Base-by-base conservation (phyloP, 2,888 invertebrate species). In the Brachypalpus laphriformis region DNA sequence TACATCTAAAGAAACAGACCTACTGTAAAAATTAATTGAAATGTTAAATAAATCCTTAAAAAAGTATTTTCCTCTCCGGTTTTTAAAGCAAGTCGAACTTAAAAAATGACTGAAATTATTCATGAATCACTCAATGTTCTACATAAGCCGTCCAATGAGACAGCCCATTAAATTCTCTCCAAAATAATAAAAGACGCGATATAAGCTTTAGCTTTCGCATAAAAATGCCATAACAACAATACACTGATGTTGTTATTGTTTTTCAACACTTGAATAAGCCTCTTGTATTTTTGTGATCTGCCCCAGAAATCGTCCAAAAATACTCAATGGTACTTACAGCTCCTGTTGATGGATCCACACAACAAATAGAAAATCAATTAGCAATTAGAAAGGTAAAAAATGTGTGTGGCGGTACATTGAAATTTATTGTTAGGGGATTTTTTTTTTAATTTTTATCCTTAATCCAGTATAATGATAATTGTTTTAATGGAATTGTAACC, bases 401-500 rank as follows among this genome's bases (percentile, higher is more conserved):
- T 40, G 8, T 22, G 8, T 20, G 7, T 0, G n/a, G 3, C 11
- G 16, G 16, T 40, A 25, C 47, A 66, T 68, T 68, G 8, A 42
- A 16, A 42, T 57, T 57, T 42, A 54, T 28, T 68, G 11, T 45
- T 40, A 4, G 4, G 5, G 18, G 22, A 5, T 70, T 1, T 16
- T 18, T n/a, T 47, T 22, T 37, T 4, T 31, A 11, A 9, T 57
- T 22, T 16, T 20, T 14, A 14, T 14, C 11, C 34, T 20, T 5
- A 51, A 28, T 42, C 14, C 2, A 56, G 16, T 18, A 65, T 47
- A 34, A 47, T 25, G 22, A 47, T 71, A 63, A 70, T 34, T 56
- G 54, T 56, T 77, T 56, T 45, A 77, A 77, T 77, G 61, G 61
- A 63, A 70, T 61, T 68, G 59, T 61, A 49, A 42, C 59, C 68